phyloP scores from a whole-genome alignment of 2,797 vertebrate species.

The Pseudopleuronectes americanus region DNA sequence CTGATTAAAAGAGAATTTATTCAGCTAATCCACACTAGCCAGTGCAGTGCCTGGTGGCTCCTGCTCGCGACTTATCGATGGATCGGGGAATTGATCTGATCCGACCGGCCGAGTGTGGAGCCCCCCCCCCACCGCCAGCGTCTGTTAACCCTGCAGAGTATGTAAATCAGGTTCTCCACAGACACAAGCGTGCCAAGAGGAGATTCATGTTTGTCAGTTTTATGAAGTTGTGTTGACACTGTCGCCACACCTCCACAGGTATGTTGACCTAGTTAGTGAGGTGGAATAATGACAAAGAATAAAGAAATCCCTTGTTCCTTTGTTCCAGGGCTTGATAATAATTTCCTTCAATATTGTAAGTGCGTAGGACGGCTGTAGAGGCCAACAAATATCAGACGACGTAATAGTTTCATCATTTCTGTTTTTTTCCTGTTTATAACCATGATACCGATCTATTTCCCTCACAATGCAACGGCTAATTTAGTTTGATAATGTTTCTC shows the following conservation, averaged over 20 bases:
- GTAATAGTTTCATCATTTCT: not conserved
- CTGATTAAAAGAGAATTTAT: constrained; percentile 67
- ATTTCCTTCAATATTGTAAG: not conserved
- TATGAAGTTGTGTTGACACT: not conserved
- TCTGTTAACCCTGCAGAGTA: constrained; percentile 69
- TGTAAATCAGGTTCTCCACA: constrained; percentile 64
- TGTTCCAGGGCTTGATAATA: not conserved
- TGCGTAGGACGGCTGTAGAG: not conserved
- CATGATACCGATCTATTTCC: not conserved
- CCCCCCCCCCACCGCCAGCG: constrained; percentile 30
- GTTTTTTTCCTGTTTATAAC: not conserved
- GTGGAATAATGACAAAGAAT: not conserved
- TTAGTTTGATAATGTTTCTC: constrained; percentile 21
- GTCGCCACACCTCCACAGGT: constrained; percentile 1
- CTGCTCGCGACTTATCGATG: constrained; percentile 52
- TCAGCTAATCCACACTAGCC: constrained; percentile 35
- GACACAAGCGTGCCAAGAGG: constrained; percentile 29
- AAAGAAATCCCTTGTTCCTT: not conserved
- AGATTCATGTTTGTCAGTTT: constrained; percentile 26
- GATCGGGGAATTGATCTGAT: constrained; percentile 71
- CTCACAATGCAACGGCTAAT: not conserved
- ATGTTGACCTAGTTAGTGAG: not conserved
- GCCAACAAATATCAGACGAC: not conserved
- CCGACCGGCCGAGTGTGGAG: constrained; percentile 51
- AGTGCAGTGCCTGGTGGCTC: constrained; percentile 17